Percentiles rank a stretch among this genome's conserved stretches.
These are phyloP conservation scores for Potorous gilbertii DNA, from an alignment of 2,797 vertebrate species.

Conservation along the genomic window DNA sequence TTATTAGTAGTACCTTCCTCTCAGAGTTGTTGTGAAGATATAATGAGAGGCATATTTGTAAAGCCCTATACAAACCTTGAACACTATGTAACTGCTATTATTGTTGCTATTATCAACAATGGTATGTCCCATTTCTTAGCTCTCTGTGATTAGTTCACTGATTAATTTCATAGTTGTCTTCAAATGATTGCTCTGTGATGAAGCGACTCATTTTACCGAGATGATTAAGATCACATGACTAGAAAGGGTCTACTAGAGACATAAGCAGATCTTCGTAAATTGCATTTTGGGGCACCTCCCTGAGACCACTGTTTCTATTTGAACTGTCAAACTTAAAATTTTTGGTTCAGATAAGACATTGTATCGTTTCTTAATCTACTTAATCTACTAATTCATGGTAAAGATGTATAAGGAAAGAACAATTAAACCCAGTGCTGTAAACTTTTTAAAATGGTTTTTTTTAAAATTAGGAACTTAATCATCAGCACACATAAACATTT, in stretches of 20 bases:
- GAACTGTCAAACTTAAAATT: slow-evolving; percentile 31
- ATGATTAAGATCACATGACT: background rate
- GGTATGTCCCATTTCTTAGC: background rate
- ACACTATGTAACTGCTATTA: too few relatives aligned
- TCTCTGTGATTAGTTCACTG: too few relatives aligned
- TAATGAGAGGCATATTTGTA: background rate
- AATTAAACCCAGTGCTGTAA: background rate
- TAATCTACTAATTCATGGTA: background rate
- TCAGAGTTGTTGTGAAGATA: background rate
- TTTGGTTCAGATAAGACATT: slow-evolving; percentile 8
- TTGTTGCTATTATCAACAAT: background rate
- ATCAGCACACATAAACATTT: background rate
- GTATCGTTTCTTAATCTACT: background rate
- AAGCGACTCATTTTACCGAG: background rate
- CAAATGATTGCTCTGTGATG: background rate
- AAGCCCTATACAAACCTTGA: background rate
- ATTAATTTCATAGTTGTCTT: background rate
- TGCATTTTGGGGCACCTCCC: background rate
- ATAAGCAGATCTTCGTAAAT: slow-evolving; percentile 1
- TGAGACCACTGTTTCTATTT: background rate
- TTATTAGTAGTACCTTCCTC: rapidly evolving
- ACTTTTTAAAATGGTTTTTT: background rate
- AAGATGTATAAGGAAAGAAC: background rate
- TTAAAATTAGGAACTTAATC: background rate
- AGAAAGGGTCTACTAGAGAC: rapidly evolving